Evolutionary conservation across 2,888 invertebrate genomes (phyloP), one percentile per base, ranked within the genome.

Genomic region (Phanerotoma sp.): DNA sequence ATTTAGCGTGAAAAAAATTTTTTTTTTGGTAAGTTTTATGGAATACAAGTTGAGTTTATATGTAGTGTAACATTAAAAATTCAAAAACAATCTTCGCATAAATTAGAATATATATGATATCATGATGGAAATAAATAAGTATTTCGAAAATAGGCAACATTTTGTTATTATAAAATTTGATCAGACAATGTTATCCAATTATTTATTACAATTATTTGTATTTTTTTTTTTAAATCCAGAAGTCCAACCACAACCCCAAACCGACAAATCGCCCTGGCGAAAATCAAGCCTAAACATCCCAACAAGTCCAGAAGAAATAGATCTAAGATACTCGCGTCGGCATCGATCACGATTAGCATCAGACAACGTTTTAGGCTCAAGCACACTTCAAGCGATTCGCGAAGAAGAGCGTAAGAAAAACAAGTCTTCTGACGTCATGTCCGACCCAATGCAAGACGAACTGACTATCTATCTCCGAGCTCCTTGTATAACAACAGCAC

Each of bases 181-280:
- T 21, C 16, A 32, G 4, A n/a, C 3, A 3, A 7, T 2, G 16
- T 13, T 28, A 32, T 20, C 15, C 10, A 22, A 11, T 32, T 3
- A 10, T 16, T 18, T 5, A 30, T n/a, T 35, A 15, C 15, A 35
- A 30, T 45, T 11, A 35, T n/a, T 6, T 28, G 7, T 37, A 38
- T 21, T 38, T 15, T 37, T n/a, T 22, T 49, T 7, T 11, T 25
- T 16, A n/a, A 25, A 69, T 72, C 11, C 75, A 88, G 88, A 87
- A 78, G 86, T 85, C 30, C 87, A 87, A 78, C 86, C 86, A 11
- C 81, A 82, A 42, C 73, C 78, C 6, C 83, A 84, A 54, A 89
- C 88, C 75, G 91, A 92, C 70, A 88, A 86, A 73, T 87, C 88
- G 35, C 83, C 87, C 7, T 89, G 90, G 82, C 83, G 90, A 72